phyloP scores from a whole-genome alignment of 2,113 vertebrate species.

The Haliaeetus leucogaster region DNA sequence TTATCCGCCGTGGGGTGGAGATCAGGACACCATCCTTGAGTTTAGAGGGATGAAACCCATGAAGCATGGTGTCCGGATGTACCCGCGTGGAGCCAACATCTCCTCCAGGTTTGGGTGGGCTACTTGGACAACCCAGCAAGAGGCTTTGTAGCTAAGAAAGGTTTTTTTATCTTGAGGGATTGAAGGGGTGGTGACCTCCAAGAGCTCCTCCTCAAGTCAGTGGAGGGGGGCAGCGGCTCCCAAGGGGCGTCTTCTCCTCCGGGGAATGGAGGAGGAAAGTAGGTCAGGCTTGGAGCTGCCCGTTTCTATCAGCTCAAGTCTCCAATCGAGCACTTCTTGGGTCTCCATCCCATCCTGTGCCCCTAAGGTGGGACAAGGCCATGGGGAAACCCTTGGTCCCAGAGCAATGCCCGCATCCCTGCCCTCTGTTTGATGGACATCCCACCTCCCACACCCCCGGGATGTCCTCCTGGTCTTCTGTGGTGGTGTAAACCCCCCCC shows the following conservation, averaged over 20 bases:
- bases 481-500: too few relatives aligned
- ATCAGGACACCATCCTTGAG: too few relatives aligned
- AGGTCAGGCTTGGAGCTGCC: not conserved
- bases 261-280: not conserved
- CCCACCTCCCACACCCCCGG: not conserved
- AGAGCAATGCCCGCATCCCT: too few relatives aligned
- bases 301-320: not conserved
- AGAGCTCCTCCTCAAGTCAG: not conserved
- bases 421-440: not conserved
- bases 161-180: too few relatives aligned
- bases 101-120: too few relatives aligned
- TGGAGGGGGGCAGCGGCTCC: not conserved
- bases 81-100: too few relatives aligned
- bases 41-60: too few relatives aligned
- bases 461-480: not conserved
- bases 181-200: not conserved
- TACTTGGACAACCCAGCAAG: too few relatives aligned
- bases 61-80: too few relatives aligned
- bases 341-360: not conserved
- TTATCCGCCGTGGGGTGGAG: too few relatives aligned
- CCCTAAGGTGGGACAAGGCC: not conserved
- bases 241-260: not conserved
- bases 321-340: not conserved
- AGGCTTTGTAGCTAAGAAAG: too few relatives aligned
- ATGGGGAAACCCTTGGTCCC: not conserved